Conservation (phyloP, 1,140 invertebrate genomes). For the Drosophila rhopaloa region DNA sequence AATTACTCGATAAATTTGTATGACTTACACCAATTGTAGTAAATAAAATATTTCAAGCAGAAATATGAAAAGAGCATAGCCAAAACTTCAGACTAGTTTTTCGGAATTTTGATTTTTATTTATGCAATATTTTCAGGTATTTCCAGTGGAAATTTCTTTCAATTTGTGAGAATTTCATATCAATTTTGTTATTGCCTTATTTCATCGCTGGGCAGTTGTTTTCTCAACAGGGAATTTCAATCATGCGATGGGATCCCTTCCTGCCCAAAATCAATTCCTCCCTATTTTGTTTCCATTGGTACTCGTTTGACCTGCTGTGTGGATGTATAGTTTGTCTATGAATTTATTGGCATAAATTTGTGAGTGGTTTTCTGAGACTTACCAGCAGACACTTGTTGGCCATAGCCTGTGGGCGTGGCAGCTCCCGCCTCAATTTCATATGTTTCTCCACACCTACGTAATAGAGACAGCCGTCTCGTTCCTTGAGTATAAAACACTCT, state of each 20-base stretch:
- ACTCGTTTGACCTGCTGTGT: constrained; percentile 19
- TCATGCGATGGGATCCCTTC: not conserved
- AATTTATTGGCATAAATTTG: constrained; percentile 19
- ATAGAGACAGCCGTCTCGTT: not conserved
- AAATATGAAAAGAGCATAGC: not conserved
- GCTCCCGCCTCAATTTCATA: constrained; percentile 45
- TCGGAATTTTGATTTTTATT: not conserved
- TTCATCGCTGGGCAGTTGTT: constrained; percentile 3
- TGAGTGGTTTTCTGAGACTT: not conserved
- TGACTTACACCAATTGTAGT: no score
- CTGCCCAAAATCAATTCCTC: not conserved
- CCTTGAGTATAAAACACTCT: constrained; percentile 21
- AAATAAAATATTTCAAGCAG: not conserved
- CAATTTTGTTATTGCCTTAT: not conserved
- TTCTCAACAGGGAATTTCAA: constrained; percentile 3
- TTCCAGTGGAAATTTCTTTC: not conserved
- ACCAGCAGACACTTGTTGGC: constrained; percentile 45
- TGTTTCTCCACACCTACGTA: constrained; percentile 30
- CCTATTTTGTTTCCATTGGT: not conserved
- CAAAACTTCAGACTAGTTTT: not conserved
- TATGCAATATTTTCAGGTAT: not conserved
- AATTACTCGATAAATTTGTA: no score
- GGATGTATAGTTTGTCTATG: not conserved
- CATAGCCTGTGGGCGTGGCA: constrained; percentile 13
- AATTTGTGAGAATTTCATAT: constrained; percentile 2